Percentiles rank a stretch among this genome's conserved stretches.
Evolutionary conservation across 2,797 vertebrate species (phyloP).

Genomic region (Vipera latastei): DNA sequence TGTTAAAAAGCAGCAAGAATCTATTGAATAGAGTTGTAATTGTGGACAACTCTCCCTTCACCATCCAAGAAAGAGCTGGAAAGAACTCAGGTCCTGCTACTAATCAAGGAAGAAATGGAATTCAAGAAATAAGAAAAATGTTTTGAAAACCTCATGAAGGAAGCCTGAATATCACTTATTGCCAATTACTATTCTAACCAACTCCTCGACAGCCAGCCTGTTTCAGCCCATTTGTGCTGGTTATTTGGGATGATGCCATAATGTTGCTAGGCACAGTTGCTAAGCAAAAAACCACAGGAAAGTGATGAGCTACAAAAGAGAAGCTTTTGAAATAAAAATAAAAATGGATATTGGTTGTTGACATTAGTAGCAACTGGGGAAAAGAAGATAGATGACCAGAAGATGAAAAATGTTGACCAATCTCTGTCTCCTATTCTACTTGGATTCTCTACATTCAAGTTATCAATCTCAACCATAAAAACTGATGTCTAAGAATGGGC

Average conservation of each 20-base stretch:
- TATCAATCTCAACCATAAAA: conserved; percentile 3
- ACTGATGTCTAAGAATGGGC: neutral
- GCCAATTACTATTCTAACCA: conserved; percentile 44
- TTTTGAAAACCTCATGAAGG: neutral
- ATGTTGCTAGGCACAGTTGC: conserved; percentile 58
- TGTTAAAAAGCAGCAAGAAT: neutral
- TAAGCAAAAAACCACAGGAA: conserved; percentile 51
- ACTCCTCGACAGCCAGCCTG: conserved; percentile 20
- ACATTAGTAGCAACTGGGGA: neutral
- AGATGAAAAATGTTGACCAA: rapidly evolving
- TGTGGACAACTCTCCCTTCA: neutral
- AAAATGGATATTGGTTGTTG: neutral
- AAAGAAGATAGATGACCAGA: neutral
- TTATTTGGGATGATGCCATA: neutral
- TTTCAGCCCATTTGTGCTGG: neutral
- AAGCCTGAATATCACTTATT: neutral
- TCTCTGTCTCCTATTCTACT: rapidly evolving
- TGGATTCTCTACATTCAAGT: rapidly evolving
- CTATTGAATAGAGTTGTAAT: neutral
- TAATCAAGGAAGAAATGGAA: conserved; percentile 13
- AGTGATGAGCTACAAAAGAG: conserved; percentile 14
- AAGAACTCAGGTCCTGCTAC: neutral
- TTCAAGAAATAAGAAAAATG: neutral
- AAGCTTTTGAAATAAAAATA: neutral
- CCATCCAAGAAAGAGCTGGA: neutral